Percentiles rank a stretch among this genome's conserved stretches.
Conservation (phyloP, 2,888 invertebrate species). For the Conops quadrifasciatus region DNA sequence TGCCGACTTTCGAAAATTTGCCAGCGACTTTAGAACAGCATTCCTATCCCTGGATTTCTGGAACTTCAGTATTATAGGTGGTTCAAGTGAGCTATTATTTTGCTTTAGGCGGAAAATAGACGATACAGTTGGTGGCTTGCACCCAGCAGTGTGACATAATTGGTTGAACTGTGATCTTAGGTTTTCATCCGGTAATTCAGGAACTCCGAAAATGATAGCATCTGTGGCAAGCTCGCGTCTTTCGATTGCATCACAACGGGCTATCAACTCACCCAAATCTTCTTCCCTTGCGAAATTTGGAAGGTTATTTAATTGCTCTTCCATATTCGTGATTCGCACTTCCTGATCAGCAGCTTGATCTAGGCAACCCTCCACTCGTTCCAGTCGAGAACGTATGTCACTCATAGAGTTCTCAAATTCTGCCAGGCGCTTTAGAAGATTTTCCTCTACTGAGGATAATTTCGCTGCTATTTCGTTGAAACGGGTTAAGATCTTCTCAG, state of each 20-base stretch:
- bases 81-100: background rate
- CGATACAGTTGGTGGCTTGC: background rate
- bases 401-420: background rate
- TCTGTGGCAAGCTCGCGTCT: background rate
- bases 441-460: background rate
- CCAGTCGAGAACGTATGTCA: slow-evolving; percentile 7
- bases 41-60: background rate
- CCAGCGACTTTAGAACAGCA: background rate
- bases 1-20: background rate
- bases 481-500: slow-evolving; percentile 1
- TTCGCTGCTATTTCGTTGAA: background rate
- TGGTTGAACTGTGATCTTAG: background rate
- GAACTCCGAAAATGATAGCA: background rate
- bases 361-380: too few relatives aligned
- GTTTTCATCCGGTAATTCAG: background rate
- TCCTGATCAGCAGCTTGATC: background rate
- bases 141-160: background rate
- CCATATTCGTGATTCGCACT: background rate
- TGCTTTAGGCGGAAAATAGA: background rate
- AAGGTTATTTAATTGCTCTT: background rate
- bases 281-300: background rate
- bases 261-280: background rate
- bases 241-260: background rate
- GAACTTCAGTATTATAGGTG: background rate
- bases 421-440: background rate